Conservation (phyloP, 2,888 invertebrate species). For the Biston betularia region DNA sequence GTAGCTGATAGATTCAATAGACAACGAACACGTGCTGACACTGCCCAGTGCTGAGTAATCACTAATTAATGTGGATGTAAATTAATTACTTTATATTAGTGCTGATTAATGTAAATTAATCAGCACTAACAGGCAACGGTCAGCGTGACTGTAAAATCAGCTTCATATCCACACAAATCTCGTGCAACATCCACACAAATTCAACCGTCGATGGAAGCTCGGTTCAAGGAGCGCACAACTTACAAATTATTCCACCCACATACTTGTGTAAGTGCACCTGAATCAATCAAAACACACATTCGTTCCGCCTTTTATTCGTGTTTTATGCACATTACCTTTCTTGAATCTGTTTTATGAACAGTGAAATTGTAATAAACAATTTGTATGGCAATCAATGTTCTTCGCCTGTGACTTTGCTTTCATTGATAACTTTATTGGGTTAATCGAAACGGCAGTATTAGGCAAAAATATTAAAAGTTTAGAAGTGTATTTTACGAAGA, state of each 20-base stretch:
- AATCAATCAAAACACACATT: constrained; percentile 80
- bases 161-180: too few species aligned
- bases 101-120: too few species aligned
- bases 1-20: too few species aligned
- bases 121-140: not conserved
- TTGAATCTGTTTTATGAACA: constrained; percentile 70
- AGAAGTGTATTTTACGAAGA: too few species aligned
- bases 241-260: constrained; percentile 85
- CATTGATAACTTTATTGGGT: constrained; percentile 2
- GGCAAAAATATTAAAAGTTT: too few species aligned
- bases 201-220: constrained; percentile 44
- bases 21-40: too few species aligned
- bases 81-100: too few species aligned
- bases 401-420: constrained; percentile 37
- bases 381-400: constrained; percentile 46
- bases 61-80: too few species aligned
- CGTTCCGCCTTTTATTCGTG: constrained; percentile 73
- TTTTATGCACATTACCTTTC: constrained; percentile 68
- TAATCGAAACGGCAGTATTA: too few species aligned
- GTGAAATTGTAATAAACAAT: constrained; percentile 60
- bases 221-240: constrained; percentile 70
- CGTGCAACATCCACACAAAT: constrained; percentile 57
- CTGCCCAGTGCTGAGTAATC: too few species aligned
- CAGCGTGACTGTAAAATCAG: not conserved
- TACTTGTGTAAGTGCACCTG: constrained; percentile 81